These are phyloP conservation scores for Chrysocyon brachyurus DNA, from an alignment of 2,797 vertebrate species.

Conservation along the genomic window DNA sequence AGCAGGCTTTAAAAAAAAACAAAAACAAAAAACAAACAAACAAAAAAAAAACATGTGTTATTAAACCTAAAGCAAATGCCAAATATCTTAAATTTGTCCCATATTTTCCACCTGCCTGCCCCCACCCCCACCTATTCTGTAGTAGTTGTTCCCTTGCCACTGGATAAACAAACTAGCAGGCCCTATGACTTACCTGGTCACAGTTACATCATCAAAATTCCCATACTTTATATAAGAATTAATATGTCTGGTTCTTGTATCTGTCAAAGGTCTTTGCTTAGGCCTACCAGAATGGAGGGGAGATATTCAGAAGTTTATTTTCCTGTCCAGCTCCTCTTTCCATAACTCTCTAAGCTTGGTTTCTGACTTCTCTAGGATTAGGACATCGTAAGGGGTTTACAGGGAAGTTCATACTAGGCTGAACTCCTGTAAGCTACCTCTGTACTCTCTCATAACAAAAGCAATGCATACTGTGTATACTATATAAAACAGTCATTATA, in stretches of 20 bases:
- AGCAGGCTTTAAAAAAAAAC: neutral
- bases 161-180: neutral
- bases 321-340: neutral
- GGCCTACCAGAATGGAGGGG: neutral
- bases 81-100: neutral
- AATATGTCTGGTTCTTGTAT: neutral
- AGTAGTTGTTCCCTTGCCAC: neutral
- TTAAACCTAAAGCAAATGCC: neutral
- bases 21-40: neutral
- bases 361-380: neutral
- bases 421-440: neutral
- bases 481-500: neutral
- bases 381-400: neutral
- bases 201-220: neutral
- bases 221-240: constrained; percentile 5
- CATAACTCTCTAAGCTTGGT: neutral
- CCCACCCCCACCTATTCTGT: neutral
- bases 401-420: neutral
- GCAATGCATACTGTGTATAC: neutral
- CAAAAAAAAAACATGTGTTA: neutral
- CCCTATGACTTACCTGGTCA: neutral
- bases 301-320: neutral
- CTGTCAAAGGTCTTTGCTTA: neutral
- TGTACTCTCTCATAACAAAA: neutral
- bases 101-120: neutral